Percentiles rank a stretch among this genome's conserved stretches.
phyloP scores from a whole-genome alignment of 2,888 invertebrate genomes.

The Himalopsyche kuldschensis region DNA sequence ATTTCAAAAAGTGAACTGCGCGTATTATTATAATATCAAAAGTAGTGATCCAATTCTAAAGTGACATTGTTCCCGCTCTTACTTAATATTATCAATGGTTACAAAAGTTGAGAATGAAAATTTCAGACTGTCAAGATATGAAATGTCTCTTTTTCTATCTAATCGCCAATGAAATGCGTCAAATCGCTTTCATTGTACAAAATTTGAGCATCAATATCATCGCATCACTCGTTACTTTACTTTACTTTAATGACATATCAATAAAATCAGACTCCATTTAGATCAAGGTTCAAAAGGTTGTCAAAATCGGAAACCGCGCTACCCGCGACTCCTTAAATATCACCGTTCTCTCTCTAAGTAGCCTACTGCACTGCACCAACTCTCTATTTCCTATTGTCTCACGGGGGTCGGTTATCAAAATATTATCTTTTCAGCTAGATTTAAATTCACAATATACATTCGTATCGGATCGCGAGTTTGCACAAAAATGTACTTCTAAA shows the following conservation, averaged over 20 bases:
- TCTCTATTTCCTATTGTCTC: background rate
- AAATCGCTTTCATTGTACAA: no score
- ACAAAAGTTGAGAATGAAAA: background rate
- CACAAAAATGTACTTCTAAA: constrained; percentile 20
- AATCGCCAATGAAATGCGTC: no score
- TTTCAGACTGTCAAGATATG: background rate
- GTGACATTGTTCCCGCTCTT: background rate
- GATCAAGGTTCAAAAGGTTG: background rate
- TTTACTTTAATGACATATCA: background rate
- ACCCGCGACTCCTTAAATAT: background rate
- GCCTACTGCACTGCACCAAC: background rate
- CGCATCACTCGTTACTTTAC: background rate
- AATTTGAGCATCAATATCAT: background rate
- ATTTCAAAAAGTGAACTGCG: background rate
- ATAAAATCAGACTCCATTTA: background rate
- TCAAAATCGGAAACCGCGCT: background rate
- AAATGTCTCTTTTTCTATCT: background rate
- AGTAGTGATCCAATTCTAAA: background rate
- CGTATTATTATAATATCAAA: background rate
- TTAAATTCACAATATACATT: background rate
- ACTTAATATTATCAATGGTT: background rate
- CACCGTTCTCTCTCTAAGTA: background rate
- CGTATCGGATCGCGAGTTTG: background rate
- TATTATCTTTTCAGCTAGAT: background rate
- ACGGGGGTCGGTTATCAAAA: background rate